Base-by-base conservation (phyloP, 1,140 invertebrate genomes). In the Magallana ariakensis region DNA sequence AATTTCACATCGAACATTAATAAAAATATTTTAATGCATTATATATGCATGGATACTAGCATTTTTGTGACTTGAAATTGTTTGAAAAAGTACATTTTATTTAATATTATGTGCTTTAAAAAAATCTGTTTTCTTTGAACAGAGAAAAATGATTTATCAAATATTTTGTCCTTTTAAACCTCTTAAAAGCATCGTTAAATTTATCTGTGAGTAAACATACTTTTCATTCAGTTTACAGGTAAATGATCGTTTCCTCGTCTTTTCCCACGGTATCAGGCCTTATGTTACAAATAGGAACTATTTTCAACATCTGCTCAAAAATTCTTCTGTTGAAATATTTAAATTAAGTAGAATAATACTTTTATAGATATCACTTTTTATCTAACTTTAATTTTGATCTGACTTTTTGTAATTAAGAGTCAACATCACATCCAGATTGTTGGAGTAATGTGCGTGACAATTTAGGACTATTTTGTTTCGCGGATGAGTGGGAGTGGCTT, bases 221-320 rank as follows among this genome's bases (percentile, higher is more conserved):
- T 19, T 33, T 75, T 75, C 66, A 75, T 75, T 75, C 66, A 75
- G 19, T 75, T 19, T 26, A 75, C 66, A 75, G 66, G 66, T 75
- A 75, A 75, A 75, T 33, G 8, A 75, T 13, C 22, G 22, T 26
- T 75, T 26, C 66, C 33, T 26, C 66, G 22, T 26, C 58, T 84
- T 84, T 84, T 84, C 83, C 83, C 83, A 84, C 83, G 83, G 66
- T 84, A 66, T 58, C 83, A 33, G 9, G 33, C 83, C 83, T 60
- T 84, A 58, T 84, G 83, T 66, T 66, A 22, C 83, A 66, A 84
- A 33, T 54, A 9, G 58, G 83, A 4, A 53, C 83, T 84, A 66
- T 62, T 84, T 84, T 84, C 83, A 84, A 75, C 66, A 75, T 75
- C 66, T 75, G 66, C 66, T 22, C 19, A 13, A 13, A 75, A 22